Conservation (phyloP, 2,113 vertebrate genomes). For the Phrynosoma blainvillii region DNA sequence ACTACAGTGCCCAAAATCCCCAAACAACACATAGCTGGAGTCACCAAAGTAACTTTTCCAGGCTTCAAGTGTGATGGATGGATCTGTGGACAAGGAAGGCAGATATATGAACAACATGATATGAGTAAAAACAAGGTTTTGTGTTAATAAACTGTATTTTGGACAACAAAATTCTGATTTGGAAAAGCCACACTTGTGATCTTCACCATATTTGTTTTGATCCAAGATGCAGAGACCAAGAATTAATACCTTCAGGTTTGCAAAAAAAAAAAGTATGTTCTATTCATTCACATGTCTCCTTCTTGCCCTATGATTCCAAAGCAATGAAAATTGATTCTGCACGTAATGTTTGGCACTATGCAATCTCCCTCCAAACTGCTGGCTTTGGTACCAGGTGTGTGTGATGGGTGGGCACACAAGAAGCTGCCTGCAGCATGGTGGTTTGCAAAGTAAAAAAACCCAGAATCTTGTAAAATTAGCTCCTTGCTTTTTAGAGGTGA, state of each 20-base stretch:
- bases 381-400: not conserved
- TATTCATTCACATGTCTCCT: not conserved
- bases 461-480: constrained; percentile 45
- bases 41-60: no score
- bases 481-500: constrained; percentile 46
- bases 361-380: not conserved
- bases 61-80: not conserved
- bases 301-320: not conserved
- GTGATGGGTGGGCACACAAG: constrained; percentile 34
- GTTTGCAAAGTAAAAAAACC: constrained; percentile 39
- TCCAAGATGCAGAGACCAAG: not conserved
- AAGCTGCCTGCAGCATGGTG: constrained; percentile 57
- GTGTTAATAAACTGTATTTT: not conserved
- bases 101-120: not conserved
- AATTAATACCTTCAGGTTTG: not conserved
- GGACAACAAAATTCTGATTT: not conserved
- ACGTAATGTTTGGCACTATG: not conserved
- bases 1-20: no score
- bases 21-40: no score
- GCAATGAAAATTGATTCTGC: not conserved
- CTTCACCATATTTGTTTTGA: not conserved
- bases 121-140: not conserved
- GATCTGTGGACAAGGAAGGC: not conserved
- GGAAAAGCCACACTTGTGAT: not conserved
- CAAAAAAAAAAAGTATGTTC: not conserved